Evolutionary conservation across 2,888 invertebrate species (phyloP).

Genomic region (Perdita meconis): DNA sequence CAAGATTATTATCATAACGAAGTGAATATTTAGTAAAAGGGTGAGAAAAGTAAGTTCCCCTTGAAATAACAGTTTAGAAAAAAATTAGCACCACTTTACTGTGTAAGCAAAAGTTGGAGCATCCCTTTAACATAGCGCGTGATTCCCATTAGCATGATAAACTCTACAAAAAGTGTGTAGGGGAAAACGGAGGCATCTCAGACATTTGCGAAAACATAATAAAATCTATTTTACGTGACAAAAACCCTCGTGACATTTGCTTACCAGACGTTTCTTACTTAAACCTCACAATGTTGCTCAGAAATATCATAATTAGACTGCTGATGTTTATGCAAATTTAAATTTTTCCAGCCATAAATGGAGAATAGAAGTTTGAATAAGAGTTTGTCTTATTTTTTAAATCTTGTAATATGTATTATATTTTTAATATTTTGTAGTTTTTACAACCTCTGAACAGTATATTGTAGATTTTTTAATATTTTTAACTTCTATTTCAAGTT

Average conservation of each 20-base stretch:
- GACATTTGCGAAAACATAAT: constrained; percentile 3
- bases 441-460: too few relatives aligned
- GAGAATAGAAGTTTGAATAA: too few relatives aligned
- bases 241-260: background rate
- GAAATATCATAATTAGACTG: too few relatives aligned
- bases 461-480: too few relatives aligned
- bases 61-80: constrained; percentile 66
- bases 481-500: too few relatives aligned
- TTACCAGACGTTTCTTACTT: background rate
- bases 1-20: constrained; percentile 60
- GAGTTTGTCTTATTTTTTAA: too few relatives aligned
- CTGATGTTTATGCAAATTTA: too few relatives aligned
- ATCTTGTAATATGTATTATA: too few relatives aligned
- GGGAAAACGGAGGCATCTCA: constrained; percentile 3
- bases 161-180: constrained; percentile 36
- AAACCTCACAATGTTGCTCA: too few relatives aligned
- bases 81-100: constrained; percentile 73
- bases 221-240: background rate
- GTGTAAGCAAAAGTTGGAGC: constrained; percentile 61
- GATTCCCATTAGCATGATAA: constrained; percentile 18
- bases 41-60: constrained; percentile 30
- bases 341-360: too few relatives aligned
- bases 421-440: too few relatives aligned
- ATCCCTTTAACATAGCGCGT: constrained; percentile 21
- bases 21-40: constrained; percentile 52